These are phyloP conservation scores for Lordiphosa andalusiaca DNA, from an alignment of 2,888 invertebrate genomes.

Conservation along the genomic window DNA sequence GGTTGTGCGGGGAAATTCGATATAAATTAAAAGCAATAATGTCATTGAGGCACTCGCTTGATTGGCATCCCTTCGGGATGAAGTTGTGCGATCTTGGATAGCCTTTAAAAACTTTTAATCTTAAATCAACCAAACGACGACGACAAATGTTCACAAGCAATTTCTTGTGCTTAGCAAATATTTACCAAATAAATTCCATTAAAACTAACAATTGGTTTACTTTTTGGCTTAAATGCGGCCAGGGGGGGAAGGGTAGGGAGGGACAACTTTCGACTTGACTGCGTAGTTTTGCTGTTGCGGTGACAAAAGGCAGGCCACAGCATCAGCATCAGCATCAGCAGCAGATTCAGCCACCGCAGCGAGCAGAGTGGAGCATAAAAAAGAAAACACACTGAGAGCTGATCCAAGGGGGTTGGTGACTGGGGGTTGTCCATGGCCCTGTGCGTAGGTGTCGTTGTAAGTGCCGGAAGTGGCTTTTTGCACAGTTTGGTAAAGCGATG, in stretches of 20 bases:
- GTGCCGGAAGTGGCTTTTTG: slow-evolving; percentile 46
- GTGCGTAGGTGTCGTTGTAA: slow-evolving; percentile 38
- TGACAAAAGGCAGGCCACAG: slow-evolving; percentile 17
- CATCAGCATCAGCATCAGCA: not conserved
- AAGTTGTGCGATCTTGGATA: not conserved
- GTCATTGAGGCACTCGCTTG: slow-evolving; percentile 30
- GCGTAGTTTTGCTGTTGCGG: slow-evolving; percentile 25
- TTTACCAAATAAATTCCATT: slow-evolving; percentile 71
- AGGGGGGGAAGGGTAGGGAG: not conserved
- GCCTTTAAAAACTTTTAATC: slow-evolving; percentile 49
- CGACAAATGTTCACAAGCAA: slow-evolving; percentile 57
- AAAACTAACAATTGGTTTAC: slow-evolving; percentile 70
- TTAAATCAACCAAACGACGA: slow-evolving; percentile 50
- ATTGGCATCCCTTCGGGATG: slow-evolving; percentile 20
- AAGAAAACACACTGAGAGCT: slow-evolving; percentile 11
- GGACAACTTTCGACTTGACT: slow-evolving; percentile 19
- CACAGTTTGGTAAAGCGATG: slow-evolving; percentile 18
- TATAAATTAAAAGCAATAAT: slow-evolving; percentile 44
- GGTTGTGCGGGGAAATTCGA: slow-evolving; percentile 25
- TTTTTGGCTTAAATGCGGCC: slow-evolving; percentile 56
- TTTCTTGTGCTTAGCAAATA: slow-evolving; percentile 64
- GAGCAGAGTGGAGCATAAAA: slow-evolving; percentile 8
- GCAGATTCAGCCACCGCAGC: no score
- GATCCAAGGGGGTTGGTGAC: not conserved
- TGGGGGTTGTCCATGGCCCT: slow-evolving; percentile 4